Evolutionary conservation across 2,888 invertebrate genomes (phyloP).

Genomic region (Lasioglossum vierecki): DNA sequence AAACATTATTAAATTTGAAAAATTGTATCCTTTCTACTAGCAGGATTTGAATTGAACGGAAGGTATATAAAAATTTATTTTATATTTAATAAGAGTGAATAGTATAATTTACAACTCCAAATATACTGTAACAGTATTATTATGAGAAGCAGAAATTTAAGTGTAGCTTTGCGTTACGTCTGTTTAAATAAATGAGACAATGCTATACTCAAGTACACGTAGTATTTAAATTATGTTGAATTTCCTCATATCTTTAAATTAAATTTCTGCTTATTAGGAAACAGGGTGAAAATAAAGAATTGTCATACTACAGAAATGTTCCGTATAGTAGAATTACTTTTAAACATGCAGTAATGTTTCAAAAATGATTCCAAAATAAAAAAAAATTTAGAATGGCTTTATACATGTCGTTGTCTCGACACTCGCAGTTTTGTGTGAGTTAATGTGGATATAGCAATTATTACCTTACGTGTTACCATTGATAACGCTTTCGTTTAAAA

Average conservation of each 20-base stretch:
- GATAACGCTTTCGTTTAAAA: neutral
- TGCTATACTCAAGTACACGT: no score
- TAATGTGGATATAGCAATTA: neutral
- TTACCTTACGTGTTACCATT: neutral
- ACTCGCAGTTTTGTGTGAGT: neutral
- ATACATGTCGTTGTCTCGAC: neutral
- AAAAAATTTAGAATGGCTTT: neutral
- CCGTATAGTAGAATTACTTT: conserved; percentile 1
- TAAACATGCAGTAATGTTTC: neutral
- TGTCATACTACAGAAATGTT: neutral
- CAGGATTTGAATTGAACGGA: neutral
- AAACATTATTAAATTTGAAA: conserved; percentile 1
- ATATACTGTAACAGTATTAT: conserved; percentile 6
- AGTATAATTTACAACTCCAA: conserved; percentile 4
- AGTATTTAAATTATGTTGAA: neutral
- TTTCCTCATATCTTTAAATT: neutral
- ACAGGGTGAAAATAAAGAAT: neutral
- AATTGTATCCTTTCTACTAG: neutral
- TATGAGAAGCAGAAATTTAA: conserved; percentile 2
- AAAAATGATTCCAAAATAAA: neutral
- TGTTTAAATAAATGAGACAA: neutral
- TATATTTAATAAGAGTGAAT: neutral
- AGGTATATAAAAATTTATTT: conserved; percentile 12
- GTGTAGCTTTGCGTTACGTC: neutral
- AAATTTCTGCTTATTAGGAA: neutral